Conservation (phyloP, 2,888 invertebrate genomes). For the Acrobasis repandana region DNA sequence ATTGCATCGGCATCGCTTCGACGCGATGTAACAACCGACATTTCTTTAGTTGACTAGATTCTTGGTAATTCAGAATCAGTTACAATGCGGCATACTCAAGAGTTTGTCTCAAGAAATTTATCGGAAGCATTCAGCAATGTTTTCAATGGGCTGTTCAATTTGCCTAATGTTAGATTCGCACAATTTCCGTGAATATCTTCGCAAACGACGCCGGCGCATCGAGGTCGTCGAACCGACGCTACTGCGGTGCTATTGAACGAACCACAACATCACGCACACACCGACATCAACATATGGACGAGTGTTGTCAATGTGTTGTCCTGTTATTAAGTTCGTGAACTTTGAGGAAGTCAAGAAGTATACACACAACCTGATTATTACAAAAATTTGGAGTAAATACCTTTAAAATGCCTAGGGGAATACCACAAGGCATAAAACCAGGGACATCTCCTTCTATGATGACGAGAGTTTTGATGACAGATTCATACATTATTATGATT, state of each 20-base stretch:
- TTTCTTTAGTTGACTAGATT: background rate
- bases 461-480: background rate
- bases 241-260: conserved; percentile 71
- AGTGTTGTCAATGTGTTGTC: conserved; percentile 30
- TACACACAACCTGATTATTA: conserved; percentile 25
- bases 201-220: conserved; percentile 67
- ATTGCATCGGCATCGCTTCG: background rate
- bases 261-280: conserved; percentile 64
- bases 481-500: conserved; percentile 17
- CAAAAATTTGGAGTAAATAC: background rate
- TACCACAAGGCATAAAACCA: conserved; percentile 15
- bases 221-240: conserved; percentile 72
- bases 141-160: conserved; percentile 1
- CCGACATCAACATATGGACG: conserved; percentile 28
- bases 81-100: background rate
- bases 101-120: background rate
- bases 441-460: background rate
- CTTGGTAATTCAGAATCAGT: background rate
- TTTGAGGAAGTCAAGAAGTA: conserved; percentile 31
- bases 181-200: conserved; percentile 59
- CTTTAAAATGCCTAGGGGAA: background rate
- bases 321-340: conserved; percentile 35
- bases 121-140: background rate
- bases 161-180: conserved; percentile 39
- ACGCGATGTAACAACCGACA: background rate